phyloP scores from a whole-genome alignment of 2,113 vertebrate genomes.

The Anthoscopus minutus region DNA sequence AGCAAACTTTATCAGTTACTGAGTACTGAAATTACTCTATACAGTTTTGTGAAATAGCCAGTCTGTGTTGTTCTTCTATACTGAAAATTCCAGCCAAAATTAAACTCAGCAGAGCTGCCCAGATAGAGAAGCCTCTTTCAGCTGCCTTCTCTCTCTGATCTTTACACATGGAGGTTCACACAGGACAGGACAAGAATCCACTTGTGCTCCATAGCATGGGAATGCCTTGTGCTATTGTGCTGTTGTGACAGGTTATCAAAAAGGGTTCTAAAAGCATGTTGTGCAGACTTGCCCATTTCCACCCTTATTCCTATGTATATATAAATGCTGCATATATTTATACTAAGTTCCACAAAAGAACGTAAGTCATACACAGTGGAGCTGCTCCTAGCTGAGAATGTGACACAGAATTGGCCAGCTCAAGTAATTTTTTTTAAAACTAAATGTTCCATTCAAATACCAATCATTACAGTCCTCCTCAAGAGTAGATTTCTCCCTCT shows the following conservation, averaged over 20 bases:
- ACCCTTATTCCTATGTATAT: neutral
- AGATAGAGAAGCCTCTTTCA: neutral
- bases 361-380: neutral
- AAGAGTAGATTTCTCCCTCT: constrained; percentile 28
- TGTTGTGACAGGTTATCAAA: neutral
- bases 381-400: neutral
- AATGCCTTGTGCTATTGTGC: neutral
- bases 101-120: neutral
- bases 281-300: neutral
- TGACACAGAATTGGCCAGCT: neutral
- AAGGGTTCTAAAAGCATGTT: neutral
- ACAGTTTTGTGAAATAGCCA: neutral
- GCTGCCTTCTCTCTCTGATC: neutral
- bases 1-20: neutral
- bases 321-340: neutral
- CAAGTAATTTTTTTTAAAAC: neutral
- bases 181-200: neutral
- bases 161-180: neutral
- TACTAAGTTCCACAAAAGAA: neutral
- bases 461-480: neutral
- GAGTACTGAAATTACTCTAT: neutral
- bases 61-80: neutral
- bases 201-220: neutral
- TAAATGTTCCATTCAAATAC: neutral
- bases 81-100: neutral